Conservation (phyloP, 2,888 invertebrate genomes). For the Fragum sueziense region DNA sequence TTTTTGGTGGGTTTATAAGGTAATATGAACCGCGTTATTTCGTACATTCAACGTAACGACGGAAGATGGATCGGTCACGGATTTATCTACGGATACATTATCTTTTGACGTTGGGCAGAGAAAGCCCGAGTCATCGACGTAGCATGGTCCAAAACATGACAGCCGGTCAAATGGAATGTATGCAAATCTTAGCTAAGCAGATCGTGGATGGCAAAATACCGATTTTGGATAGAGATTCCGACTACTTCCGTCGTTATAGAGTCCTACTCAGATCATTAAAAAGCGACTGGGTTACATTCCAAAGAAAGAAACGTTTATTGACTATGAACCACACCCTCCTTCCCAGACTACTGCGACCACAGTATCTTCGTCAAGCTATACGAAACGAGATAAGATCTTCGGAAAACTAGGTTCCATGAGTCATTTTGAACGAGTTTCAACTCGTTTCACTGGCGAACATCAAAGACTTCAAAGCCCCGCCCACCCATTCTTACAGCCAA, state of each 20-base stretch:
- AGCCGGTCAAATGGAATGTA: background rate
- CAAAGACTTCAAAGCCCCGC: background rate
- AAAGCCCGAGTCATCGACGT: background rate
- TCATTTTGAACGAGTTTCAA: no score
- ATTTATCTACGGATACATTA: conserved; percentile 3
- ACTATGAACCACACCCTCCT: background rate
- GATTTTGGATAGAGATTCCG: conserved; percentile 1
- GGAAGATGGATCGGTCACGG: background rate
- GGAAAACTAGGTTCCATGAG: background rate
- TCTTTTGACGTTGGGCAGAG: background rate
- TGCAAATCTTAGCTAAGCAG: conserved; percentile 1
- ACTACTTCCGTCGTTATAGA: conserved; percentile 8
- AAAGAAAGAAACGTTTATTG: conserved; percentile 1
- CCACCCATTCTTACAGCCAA: background rate
- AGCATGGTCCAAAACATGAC: background rate
- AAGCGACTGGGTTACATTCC: background rate
- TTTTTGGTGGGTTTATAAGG: background rate
- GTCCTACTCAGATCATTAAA: background rate
- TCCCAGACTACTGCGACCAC: background rate
- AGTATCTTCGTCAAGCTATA: background rate
- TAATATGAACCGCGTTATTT: background rate
- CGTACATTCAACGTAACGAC: background rate
- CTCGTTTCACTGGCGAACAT: no score
- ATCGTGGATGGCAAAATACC: background rate
- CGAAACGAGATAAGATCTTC: background rate